Percentiles rank a stretch among this genome's conserved stretches.
Evolutionary conservation across 2,797 vertebrate genomes (phyloP).

Genomic region (Neosilurus mollespiculum): DNA sequence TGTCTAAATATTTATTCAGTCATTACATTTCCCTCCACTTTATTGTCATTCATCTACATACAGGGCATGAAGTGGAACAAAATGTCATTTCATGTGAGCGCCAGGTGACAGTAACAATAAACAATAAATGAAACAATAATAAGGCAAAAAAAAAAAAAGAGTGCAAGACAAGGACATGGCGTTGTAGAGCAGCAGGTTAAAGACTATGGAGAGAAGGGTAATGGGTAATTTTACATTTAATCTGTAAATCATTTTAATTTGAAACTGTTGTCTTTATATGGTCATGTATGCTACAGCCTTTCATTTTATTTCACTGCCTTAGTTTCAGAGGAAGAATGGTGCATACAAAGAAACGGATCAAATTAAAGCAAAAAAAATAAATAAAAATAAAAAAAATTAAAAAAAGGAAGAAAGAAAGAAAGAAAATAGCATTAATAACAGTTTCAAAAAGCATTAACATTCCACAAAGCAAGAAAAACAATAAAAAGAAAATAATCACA

Average conservation of each 20-base stretch:
- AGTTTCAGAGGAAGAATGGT: not conserved
- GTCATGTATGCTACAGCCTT: not conserved
- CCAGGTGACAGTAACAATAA: no score
- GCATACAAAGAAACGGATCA: not conserved
- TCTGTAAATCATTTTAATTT: not conserved
- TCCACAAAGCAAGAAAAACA: not conserved
- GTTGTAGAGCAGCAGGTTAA: no score
- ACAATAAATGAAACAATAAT: no score
- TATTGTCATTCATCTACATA: no score
- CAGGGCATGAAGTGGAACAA: no score
- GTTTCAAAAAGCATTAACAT: not conserved
- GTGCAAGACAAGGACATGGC: no score
- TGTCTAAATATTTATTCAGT: not conserved
- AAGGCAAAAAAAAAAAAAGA: no score
- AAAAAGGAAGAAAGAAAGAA: no score
- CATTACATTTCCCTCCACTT: not conserved
- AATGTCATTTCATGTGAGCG: no score
- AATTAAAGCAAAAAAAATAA: not conserved
- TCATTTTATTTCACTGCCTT: not conserved
- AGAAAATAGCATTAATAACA: not conserved
- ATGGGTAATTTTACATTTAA: not conserved
- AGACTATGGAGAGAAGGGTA: no score
- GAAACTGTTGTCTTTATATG: not conserved
- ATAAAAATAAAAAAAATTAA: no score
- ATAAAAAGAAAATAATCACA: not conserved